Evolutionary conservation across 2,888 invertebrate genomes (phyloP), one percentile per base, ranked within the genome.

Genomic region (Dryocosmus kuriphilus): DNA sequence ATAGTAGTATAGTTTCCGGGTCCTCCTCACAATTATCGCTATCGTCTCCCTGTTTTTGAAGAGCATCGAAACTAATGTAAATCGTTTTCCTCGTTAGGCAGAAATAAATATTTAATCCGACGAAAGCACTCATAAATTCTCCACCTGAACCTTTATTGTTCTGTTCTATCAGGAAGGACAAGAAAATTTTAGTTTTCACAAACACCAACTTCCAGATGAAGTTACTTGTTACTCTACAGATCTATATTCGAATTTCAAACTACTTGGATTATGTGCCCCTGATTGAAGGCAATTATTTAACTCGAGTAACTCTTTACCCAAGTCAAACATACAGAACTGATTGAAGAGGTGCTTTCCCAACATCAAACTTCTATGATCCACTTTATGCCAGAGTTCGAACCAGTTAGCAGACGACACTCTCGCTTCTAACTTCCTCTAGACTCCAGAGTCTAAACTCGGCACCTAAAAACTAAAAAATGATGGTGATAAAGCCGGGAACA

Each of bases 231-330:
- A 62, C 32, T 62, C 32, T 19, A n/a, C n/a, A 19, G 19, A 41
- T 22, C 19, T 71, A 46, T 27, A 71, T 51, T 41, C 24, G 24
- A 65, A 63, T 63, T 41, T 41, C 38, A 2, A 46, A 30, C 30
- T 30, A 51, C 27, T 71, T 51, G 71, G 46, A 71, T 71, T 71
- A 71, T 71, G 71, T 51, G 71, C n/a, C 71, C 51, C 27, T 51
- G 46, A 71, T 71, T 71, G 46, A 71, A 71, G 71, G 71, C 30
- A 71, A 71, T 71, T 51, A 71, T 71, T 71, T 51, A 71, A 71
- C 71, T 71, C 30, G 30, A 11, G 51, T 30, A 71, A 51, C 71
- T 46, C 71, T 71, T 71, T 71, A 71, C 46, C 46, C 71, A 30
- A 71, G 46, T 51, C 30, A 71, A 71, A 71, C 46, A 71, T 71